A percentile compares a stretch with the other conserved stretches of the same genome.
Evolutionary conservation across 1,140 invertebrate genomes (phyloP).

Genomic region (Lepidurus arcticus): DNA sequence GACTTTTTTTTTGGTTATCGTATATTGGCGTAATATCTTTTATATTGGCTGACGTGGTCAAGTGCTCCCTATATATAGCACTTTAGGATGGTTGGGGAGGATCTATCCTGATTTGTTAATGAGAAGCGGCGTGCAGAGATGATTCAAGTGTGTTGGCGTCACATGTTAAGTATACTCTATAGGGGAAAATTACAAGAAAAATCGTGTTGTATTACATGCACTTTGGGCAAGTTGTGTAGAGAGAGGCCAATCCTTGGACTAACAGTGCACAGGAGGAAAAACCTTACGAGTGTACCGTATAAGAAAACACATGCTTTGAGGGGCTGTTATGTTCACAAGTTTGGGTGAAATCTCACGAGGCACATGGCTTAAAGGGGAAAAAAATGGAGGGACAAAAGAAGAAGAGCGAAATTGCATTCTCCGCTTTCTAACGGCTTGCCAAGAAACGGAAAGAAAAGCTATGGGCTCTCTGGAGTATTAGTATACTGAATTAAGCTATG

Average conservation of each 20-base stretch:
- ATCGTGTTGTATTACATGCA: conserved; percentile 6
- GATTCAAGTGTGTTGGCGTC: too few species aligned
- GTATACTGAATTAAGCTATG: too few species aligned
- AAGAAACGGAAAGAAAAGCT: too few species aligned
- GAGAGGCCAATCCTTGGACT: not conserved
- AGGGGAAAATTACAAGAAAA: not conserved
- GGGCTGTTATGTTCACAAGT: not conserved
- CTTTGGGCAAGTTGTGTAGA: not conserved
- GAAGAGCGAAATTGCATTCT: not conserved
- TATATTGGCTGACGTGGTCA: not conserved
- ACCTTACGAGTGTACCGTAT: not conserved
- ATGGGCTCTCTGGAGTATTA: too few species aligned
- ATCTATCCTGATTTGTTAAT: not conserved
- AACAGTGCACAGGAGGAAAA: not conserved
- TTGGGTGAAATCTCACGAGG: not conserved
- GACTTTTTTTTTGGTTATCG: not conserved
- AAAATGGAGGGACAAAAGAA: not conserved
- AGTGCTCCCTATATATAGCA: not conserved
- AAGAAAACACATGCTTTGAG: not conserved
- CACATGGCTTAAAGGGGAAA: not conserved
- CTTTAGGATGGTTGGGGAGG: not conserved
- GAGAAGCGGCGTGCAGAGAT: not conserved
- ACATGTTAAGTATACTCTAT: too few species aligned
- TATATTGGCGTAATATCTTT: not conserved
- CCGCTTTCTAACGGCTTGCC: not conserved